Conservation (phyloP, 2,888 invertebrate genomes). For the Caenorhabditis macrosperma region DNA sequence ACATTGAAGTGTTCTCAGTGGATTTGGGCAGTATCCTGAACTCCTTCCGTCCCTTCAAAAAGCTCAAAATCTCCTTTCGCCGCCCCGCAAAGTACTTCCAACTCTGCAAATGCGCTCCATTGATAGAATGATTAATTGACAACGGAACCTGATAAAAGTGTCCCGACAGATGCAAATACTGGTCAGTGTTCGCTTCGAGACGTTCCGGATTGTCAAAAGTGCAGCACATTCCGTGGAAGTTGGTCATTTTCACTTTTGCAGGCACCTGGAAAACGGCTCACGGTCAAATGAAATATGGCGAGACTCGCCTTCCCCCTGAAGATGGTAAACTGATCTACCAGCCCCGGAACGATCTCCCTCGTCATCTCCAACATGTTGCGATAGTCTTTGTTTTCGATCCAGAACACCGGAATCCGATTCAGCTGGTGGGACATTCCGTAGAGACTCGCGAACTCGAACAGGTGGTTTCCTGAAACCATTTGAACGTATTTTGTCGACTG, state of each 20-base stretch:
- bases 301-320: neutral
- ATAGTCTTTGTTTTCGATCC: neutral
- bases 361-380: neutral
- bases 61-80: neutral
- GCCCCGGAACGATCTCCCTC: neutral
- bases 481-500: no score
- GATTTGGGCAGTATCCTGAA: neutral
- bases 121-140: neutral
- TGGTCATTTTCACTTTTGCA: neutral
- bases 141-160: conserved; percentile 1
- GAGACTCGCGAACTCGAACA: neutral
- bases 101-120: conserved; percentile 11
- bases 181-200: neutral
- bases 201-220: neutral
- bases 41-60: neutral
- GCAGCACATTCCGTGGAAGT: neutral
- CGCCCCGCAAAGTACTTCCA: conserved; percentile 1
- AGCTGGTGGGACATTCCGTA: neutral
- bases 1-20: neutral
- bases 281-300: neutral
- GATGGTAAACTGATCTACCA: neutral
- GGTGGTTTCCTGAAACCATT: neutral
- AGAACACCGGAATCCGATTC: neutral
- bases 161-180: neutral
- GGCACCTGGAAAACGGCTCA: neutral